Evolutionary conservation across 2,888 invertebrate species (phyloP).

Genomic region (Parnassius glacialis): DNA sequence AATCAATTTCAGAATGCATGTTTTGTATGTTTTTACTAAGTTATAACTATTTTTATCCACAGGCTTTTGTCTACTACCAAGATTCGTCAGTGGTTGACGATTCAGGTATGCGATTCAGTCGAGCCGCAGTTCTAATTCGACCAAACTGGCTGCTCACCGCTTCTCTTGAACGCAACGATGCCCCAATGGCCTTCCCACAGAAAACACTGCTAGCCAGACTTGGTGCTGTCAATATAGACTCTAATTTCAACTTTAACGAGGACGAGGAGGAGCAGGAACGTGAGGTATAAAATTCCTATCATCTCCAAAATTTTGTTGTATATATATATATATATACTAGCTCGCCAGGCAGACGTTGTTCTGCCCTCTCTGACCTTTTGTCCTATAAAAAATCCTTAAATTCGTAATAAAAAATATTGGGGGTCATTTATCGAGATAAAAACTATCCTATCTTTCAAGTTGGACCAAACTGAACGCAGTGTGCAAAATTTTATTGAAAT

Average conservation of each 20-base stretch:
- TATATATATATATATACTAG: too few relatives aligned
- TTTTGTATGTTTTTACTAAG: too few relatives aligned
- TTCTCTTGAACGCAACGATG: constrained; percentile 46
- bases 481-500: too few relatives aligned
- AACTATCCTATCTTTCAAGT: too few relatives aligned
- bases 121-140: constrained; percentile 57
- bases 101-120: constrained; percentile 49
- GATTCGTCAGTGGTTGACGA: constrained; percentile 54
- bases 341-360: too few relatives aligned
- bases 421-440: too few relatives aligned
- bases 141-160: constrained; percentile 62
- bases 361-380: too few relatives aligned
- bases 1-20: too few relatives aligned
- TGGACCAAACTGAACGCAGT: too few relatives aligned
- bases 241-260: constrained; percentile 59
- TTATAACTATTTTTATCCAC: constrained; percentile 1
- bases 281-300: constrained; percentile 46
- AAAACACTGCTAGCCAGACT: constrained; percentile 65
- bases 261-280: constrained; percentile 72
- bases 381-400: too few relatives aligned
- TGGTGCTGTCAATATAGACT: constrained; percentile 59
- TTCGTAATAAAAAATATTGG: too few relatives aligned
- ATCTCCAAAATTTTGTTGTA: too few relatives aligned
- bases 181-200: constrained; percentile 50
- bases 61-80: constrained; percentile 69